Evolutionary conservation across 2,797 vertebrate species (phyloP).

Genomic region (Rhynchotus rufescens): DNA sequence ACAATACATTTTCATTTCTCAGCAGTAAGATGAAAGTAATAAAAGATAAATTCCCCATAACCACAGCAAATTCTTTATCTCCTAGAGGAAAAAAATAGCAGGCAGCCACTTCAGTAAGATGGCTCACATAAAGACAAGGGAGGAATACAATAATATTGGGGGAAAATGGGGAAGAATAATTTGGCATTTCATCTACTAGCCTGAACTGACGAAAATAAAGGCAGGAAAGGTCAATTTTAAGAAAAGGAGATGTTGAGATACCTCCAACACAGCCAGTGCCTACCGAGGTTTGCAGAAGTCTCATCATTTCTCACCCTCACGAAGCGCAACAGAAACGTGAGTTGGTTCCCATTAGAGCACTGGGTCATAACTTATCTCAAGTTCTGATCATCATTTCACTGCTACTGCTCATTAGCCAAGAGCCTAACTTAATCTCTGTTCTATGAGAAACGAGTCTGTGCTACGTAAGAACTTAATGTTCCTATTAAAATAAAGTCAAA

Average conservation of each 20-base stretch:
- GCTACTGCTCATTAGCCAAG: not conserved
- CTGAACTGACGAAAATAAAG: accelerated
- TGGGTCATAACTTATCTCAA: not conserved
- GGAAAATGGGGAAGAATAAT: not conserved
- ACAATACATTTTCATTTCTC: not conserved
- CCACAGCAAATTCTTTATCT: not conserved
- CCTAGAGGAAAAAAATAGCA: not conserved
- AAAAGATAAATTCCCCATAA: not conserved
- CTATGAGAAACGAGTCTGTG: not conserved
- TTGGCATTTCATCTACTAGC: not conserved
- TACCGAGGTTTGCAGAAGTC: accelerated
- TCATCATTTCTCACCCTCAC: accelerated
- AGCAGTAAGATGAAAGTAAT: not conserved
- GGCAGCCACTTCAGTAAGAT: not conserved
- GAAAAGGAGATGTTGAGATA: accelerated
- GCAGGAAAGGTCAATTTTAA: not conserved
- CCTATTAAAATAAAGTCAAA: not conserved
- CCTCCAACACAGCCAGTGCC: accelerated
- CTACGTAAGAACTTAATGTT: not conserved
- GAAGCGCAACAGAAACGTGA: accelerated
- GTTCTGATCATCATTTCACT: not conserved
- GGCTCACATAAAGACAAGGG: not conserved
- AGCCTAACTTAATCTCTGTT: not conserved
- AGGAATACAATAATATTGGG: too few relatives aligned
- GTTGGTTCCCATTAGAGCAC: accelerated